phyloP scores from a whole-genome alignment of 2,113 vertebrate species.

The Scomber scombrus region DNA sequence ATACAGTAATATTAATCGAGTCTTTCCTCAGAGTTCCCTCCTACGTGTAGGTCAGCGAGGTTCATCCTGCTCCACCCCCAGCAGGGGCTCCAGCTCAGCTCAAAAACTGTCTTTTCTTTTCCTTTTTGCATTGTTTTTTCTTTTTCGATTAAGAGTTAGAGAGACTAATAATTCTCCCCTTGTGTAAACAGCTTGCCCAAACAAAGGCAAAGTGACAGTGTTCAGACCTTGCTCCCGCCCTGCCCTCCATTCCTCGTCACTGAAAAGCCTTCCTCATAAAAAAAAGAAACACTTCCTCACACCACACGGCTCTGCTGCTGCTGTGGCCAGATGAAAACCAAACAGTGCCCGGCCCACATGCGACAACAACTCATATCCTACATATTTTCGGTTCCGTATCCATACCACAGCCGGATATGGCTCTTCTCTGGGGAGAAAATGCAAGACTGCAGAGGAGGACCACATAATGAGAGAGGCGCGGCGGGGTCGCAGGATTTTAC shows the following conservation, averaged over 20 bases:
- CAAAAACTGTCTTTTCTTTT: neutral
- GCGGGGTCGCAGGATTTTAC: neutral
- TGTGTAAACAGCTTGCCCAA: conserved; percentile 33
- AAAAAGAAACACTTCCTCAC: conserved; percentile 63
- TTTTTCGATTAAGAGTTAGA: neutral
- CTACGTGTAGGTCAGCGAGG: neutral
- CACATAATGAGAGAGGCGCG: conserved; percentile 36
- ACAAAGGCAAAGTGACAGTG: conserved; percentile 42
- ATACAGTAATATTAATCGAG: conserved; percentile 6
- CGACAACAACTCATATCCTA: conserved; percentile 15
- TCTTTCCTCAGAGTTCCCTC: neutral
- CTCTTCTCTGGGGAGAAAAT: conserved; percentile 7
- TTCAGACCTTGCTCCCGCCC: conserved; percentile 44
- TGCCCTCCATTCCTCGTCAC: conserved; percentile 61
- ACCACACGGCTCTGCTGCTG: conserved; percentile 12
- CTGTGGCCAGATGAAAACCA: conserved; percentile 39
- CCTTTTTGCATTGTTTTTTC: neutral
- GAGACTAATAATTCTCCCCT: neutral
- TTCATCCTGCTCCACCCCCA: conserved; percentile 26
- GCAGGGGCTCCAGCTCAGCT: conserved; percentile 7
- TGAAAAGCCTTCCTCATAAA: conserved; percentile 58
- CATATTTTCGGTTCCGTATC: conserved; percentile 18
- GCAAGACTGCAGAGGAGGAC: conserved; percentile 17
- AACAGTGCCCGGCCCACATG: conserved; percentile 22
- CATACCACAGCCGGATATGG: conserved; percentile 44